A percentile compares a stretch with the other conserved stretches of the same genome.
Evolutionary conservation across 1,140 invertebrate species (phyloP).

Genomic region (Choristoneura fumiferana): DNA sequence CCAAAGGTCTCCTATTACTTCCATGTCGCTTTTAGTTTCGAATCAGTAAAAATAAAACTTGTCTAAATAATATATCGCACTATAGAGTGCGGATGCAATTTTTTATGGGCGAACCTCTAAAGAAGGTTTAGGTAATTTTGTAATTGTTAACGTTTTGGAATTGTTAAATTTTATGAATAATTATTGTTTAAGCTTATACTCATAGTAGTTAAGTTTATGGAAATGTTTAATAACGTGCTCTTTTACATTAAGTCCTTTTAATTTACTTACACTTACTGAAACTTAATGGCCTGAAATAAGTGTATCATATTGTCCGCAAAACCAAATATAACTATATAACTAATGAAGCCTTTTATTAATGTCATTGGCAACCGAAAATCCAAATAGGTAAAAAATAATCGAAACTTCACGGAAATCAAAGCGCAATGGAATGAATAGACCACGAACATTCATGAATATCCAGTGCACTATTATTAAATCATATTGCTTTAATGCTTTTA

Average conservation of each 20-base stretch:
- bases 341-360: constrained; percentile 24
- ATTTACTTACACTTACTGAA: constrained; percentile 30
- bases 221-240: constrained; percentile 7
- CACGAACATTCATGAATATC: too few species aligned
- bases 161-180: constrained; percentile 45
- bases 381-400: too few species aligned
- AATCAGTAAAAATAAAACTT: too few species aligned
- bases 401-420: too few species aligned
- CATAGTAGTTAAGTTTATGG: constrained; percentile 26
- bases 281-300: constrained; percentile 41
- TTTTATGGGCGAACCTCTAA: constrained; percentile 24
- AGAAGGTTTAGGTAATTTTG: constrained; percentile 31
- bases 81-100: constrained; percentile 35
- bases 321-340: constrained; percentile 47
- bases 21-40: too few species aligned
- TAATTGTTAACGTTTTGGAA: constrained; percentile 46
- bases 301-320: constrained; percentile 52
- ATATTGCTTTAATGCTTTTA: too few species aligned
- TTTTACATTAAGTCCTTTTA: constrained; percentile 10
- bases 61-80: not conserved
- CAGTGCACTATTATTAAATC: too few species aligned
- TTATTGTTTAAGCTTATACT: constrained; percentile 39
- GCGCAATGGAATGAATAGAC: too few species aligned
- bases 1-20: too few species aligned
- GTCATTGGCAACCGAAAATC: not conserved